These are phyloP conservation scores for Poeciliopsis presidionis DNA, from an alignment of 2,797 vertebrate species.

Conservation along the genomic window DNA sequence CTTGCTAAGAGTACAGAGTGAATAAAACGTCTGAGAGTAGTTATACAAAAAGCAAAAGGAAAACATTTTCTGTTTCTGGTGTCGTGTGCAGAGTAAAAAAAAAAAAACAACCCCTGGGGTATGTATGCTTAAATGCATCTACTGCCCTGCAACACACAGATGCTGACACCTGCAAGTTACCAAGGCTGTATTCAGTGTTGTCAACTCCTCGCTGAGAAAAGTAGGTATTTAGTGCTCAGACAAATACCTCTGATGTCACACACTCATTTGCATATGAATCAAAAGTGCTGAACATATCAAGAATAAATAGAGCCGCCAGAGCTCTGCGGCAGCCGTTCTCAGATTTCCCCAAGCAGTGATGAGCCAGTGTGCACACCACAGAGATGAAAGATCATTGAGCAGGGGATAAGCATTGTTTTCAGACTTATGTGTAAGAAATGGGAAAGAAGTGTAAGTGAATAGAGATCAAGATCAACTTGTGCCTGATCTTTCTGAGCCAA, in stretches of 20 bases:
- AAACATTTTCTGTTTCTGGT: slow-evolving; percentile 25
- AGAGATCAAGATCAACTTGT: slow-evolving; percentile 34
- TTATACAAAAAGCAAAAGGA: slow-evolving; percentile 27
- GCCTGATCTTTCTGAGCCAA: slow-evolving; percentile 29
- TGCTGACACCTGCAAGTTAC: slow-evolving; percentile 52
- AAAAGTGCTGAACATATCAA: slow-evolving; percentile 68
- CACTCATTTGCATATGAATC: slow-evolving; percentile 70
- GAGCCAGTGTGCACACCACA: slow-evolving; percentile 34
- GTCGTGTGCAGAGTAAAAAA: slow-evolving; percentile 31
- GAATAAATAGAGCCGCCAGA: slow-evolving; percentile 66
- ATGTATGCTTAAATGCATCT: slow-evolving; percentile 51
- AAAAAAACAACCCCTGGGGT: slow-evolving; percentile 29
- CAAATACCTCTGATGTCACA: slow-evolving; percentile 67
- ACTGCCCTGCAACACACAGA: slow-evolving; percentile 17
- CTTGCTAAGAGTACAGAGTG: background rate
- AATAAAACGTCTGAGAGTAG: slow-evolving; percentile 3
- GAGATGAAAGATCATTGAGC: slow-evolving; percentile 54
- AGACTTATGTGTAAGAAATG: slow-evolving; percentile 50
- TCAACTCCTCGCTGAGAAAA: slow-evolving; percentile 50
- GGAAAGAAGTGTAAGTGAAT: slow-evolving; percentile 35
- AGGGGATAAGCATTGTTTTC: slow-evolving; percentile 44
- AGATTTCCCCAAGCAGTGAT: slow-evolving; percentile 46
- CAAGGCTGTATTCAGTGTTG: slow-evolving; percentile 38
- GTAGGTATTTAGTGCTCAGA: slow-evolving; percentile 57
- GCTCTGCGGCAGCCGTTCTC: slow-evolving; percentile 52